Evolutionary conservation across 2,113 vertebrate species (phyloP).

Genomic region (Pelecanoides urinatrix): DNA sequence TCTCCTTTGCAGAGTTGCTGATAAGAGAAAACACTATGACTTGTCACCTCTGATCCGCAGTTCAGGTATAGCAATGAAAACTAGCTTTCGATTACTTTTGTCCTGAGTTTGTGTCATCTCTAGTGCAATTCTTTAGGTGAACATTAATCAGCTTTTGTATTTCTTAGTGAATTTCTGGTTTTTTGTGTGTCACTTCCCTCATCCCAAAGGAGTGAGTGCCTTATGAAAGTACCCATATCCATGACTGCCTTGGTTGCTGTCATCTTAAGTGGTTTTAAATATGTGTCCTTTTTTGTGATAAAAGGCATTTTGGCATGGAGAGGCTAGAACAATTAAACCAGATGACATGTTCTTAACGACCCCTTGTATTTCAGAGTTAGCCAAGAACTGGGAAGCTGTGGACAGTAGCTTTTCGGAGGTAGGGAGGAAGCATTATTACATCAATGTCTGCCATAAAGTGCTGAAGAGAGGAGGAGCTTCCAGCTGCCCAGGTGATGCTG

Average conservation of each 20-base stretch:
- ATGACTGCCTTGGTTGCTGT: background rate
- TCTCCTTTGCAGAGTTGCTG: constrained; percentile 80
- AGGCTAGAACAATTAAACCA: background rate
- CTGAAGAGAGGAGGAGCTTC: constrained; percentile 71
- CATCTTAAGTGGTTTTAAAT: background rate
- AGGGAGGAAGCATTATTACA: constrained; percentile 77
- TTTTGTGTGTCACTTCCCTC: background rate
- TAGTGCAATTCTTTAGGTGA: background rate
- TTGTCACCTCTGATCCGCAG: constrained; percentile 84
- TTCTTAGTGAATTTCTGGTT: background rate
- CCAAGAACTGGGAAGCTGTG: constrained; percentile 90
- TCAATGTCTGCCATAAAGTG: constrained; percentile 91
- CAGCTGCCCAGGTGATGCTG: constrained; percentile 78
- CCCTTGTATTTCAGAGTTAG: constrained; percentile 69
- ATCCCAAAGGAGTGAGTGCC: background rate
- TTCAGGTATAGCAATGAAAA: constrained; percentile 72
- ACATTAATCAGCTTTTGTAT: background rate
- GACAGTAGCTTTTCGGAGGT: constrained; percentile 66
- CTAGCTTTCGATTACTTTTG: background rate
- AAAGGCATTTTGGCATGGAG: background rate
- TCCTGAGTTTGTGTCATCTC: background rate
- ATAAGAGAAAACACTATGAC: constrained; percentile 83
- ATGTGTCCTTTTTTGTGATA: background rate
- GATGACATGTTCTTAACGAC: background rate
- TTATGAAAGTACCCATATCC: background rate